Conservation (phyloP, 2,888 invertebrate genomes). For the Lymantria monacha region DNA sequence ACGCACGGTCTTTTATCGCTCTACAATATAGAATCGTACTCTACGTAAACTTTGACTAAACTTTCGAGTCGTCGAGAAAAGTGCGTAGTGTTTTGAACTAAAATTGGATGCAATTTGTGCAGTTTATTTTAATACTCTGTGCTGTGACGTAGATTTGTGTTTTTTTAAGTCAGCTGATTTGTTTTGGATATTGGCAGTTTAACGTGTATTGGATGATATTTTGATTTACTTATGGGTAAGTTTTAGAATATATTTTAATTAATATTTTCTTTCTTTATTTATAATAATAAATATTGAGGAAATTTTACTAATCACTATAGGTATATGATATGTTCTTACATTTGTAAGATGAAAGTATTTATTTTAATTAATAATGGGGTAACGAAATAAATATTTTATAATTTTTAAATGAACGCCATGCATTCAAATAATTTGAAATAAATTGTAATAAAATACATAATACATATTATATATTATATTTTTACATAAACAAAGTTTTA, state of each 20-base stretch:
- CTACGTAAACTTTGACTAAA: slow-evolving; percentile 47
- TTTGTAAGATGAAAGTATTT: no score
- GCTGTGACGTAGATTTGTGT: slow-evolving; percentile 35
- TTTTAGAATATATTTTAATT: slow-evolving; percentile 1
- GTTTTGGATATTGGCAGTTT: slow-evolving; percentile 20
- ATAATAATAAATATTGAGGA: no score
- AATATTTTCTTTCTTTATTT: no score
- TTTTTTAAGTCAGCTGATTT: slow-evolving; percentile 28
- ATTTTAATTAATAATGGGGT: no score
- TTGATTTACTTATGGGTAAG: slow-evolving; percentile 32
- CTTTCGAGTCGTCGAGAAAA: slow-evolving; percentile 32
- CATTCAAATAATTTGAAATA: no score
- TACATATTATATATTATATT: no score
- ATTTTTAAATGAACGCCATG: no score
- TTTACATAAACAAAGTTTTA: no score
- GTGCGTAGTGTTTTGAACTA: slow-evolving; percentile 38
- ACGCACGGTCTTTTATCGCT: slow-evolving; percentile 20
- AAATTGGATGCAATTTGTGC: slow-evolving; percentile 54
- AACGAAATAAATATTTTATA: no score
- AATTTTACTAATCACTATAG: no score
- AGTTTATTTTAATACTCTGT: slow-evolving; percentile 36
- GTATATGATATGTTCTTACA: no score
- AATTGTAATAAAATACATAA: no score
- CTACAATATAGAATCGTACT: slow-evolving; percentile 14
- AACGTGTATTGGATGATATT: slow-evolving; percentile 26